Base-by-base conservation (phyloP, 2,113 vertebrate species). In the Paedocypris sp. region DNA sequence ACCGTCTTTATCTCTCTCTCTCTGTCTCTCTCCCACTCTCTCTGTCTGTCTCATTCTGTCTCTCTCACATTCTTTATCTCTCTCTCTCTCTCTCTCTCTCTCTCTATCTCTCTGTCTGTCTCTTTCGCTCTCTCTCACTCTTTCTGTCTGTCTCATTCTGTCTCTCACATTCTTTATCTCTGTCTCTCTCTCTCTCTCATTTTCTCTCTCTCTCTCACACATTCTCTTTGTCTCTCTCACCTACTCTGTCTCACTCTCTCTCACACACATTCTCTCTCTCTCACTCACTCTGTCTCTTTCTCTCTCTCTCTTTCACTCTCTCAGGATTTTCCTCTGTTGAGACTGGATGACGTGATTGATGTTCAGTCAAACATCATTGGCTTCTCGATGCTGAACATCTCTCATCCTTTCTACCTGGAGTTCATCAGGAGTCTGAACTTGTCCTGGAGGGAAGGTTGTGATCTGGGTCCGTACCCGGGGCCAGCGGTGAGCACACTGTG, bases 361-460 rank as follows among this genome's bases (percentile, higher is more conserved):
- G 91, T 91, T 19, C 87, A 91, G 39, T 89, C 90, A 73, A 93
- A 91, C 60, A 87, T 94, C 16, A 72, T 94, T 60, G 91, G 92
- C 26, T 95, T 95, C 79, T 95, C 92, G 70, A 91, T 94, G 89
- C 89, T 91, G 61, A 93, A 94, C 85, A 91, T 84, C 50, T 90
- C 84, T 8, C 92, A 95, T 51, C 91, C 91, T 9, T 94, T 95
- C 82, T 95, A 91, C 65, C 75, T 89, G 20, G 92, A 94, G 80
- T 94, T 95, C 68, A 89, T 94, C 60, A 77, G 92, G 16, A 95
- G 91, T 75, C 89, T 93, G 73, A 94, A 95, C 75, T 88, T 95
- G 69, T 95, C 92, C 1, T 95, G 92, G 91, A 85, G 87, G 53
- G 92, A 95, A 74, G 91, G 88, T 47, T 95, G 92, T 59, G 89